A percentile compares a stretch with the other conserved stretches of the same genome.
phyloP scores from a whole-genome alignment of 2,797 vertebrate genomes.

The Hippopotamyrus pictus region DNA sequence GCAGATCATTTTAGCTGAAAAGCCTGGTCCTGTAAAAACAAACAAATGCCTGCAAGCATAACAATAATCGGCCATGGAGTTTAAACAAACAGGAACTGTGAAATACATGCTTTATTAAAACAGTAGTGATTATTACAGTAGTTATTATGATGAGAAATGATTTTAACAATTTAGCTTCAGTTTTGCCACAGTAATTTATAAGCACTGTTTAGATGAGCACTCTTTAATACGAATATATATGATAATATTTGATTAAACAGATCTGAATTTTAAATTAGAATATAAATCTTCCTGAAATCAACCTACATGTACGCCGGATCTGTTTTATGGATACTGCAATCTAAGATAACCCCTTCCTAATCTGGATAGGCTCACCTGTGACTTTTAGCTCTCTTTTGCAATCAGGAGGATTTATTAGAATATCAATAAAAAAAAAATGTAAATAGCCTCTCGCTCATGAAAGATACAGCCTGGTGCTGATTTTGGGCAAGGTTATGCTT shows the following conservation, averaged over 20 bases:
- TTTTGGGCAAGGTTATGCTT: background rate
- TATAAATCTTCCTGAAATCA: constrained; percentile 45
- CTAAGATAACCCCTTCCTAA: background rate
- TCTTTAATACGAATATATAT: background rate
- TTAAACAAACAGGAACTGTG: background rate
- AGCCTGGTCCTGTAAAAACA: background rate
- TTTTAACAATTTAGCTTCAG: constrained; percentile 2
- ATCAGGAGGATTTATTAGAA: background rate
- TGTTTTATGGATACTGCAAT: background rate
- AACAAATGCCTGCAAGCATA: background rate
- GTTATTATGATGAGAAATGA: background rate
- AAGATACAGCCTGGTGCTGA: background rate
- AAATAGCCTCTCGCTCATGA: background rate
- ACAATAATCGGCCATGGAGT: background rate
- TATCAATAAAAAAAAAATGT: background rate
- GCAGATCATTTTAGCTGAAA: background rate
- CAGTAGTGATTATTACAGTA: background rate
- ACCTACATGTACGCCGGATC: constrained; percentile 23
- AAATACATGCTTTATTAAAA: background rate
- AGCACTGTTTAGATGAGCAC: background rate
- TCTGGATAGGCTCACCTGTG: background rate
- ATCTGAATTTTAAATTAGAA: constrained; percentile 37
- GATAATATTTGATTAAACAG: background rate
- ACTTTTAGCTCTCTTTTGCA: background rate
- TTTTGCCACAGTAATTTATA: background rate